Evolutionary conservation across 1,140 invertebrate species (phyloP), one percentile per base, ranked within the genome.

Genomic region (Sycobia sp.): DNA sequence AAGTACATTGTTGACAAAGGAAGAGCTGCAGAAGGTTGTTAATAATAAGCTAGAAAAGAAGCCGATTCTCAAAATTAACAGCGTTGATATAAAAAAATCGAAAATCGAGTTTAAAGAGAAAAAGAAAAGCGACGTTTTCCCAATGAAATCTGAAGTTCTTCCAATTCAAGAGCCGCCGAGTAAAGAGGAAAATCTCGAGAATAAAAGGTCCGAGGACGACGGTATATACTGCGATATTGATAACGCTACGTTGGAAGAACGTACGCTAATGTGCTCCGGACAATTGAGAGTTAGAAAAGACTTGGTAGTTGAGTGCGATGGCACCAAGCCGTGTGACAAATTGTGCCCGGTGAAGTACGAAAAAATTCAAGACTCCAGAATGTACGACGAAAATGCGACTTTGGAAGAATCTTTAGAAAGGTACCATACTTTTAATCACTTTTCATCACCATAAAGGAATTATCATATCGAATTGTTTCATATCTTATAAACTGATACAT

Each of bases 331-430:
- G 0, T 71, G 73, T 29, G 76, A 78, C 23, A 78, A 77, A 67
- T 47, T 73, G 0, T 75, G 70, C 11, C 75, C 73, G 0, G 68
- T 77, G 0, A 81, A 80, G 60, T 73, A 65, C n/a, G 79, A 81
- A 9, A 82, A 75, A 56, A 66, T 76, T 29, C 75, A 75, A 18
- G 76, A 81, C 34, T 77, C 74, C 0, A 73, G 71, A n/a, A 75
- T 78, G 32, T 78, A 79, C 20, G 80, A 82, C 9, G 80, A 81
- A 38, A 77, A 81, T 60, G 77, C 77, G 4, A 75, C 79, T 10
- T 38, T 81, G 3, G 78, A 81, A 29, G 80, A 79, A 63, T 76
- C 78, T 0, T 67, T 82, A 38, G 80, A 78, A 55, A 60, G 63
- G 63, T 65, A 57, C 22, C 7, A 18, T 36, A 18, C 0, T 25